These are phyloP conservation scores for Haemorhous mexicanus DNA, from an alignment of 2,113 vertebrate genomes.

Conservation along the genomic window DNA sequence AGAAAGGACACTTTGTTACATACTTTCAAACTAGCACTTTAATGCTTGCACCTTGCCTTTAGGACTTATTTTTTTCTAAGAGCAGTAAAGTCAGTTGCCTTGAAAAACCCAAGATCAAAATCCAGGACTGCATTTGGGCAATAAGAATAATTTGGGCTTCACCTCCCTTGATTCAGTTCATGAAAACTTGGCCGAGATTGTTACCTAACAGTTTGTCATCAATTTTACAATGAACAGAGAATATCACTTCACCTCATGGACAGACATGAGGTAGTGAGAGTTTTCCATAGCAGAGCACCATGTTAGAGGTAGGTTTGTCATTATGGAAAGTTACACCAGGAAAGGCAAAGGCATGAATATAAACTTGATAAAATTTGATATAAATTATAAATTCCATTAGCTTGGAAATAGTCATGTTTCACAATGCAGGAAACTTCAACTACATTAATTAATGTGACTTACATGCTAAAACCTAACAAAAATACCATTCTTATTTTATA, in stretches of 20 bases:
- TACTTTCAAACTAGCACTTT: neutral
- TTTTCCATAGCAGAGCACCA: neutral
- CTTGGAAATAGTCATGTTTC: neutral
- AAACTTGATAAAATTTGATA: neutral
- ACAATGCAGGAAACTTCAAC: neutral
- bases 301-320: neutral
- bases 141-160: neutral
- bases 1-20: conserved; percentile 52
- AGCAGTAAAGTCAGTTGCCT: neutral
- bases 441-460: neutral
- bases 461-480: neutral
- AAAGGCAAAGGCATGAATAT: fast-evolving
- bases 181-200: neutral
- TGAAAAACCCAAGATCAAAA: neutral
- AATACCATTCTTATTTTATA: neutral
- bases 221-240: neutral
- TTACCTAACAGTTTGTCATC: neutral
- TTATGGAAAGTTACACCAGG: neutral
- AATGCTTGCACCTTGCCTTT: conserved; percentile 2
- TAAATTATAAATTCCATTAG: neutral
- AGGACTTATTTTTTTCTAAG: neutral
- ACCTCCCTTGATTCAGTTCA: neutral
- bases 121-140: neutral
- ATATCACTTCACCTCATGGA: neutral
- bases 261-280: neutral